Percentiles rank a stretch among this genome's conserved stretches.
phyloP scores from a whole-genome alignment of 2,113 vertebrate genomes.

The Eolophus roseicapilla region DNA sequence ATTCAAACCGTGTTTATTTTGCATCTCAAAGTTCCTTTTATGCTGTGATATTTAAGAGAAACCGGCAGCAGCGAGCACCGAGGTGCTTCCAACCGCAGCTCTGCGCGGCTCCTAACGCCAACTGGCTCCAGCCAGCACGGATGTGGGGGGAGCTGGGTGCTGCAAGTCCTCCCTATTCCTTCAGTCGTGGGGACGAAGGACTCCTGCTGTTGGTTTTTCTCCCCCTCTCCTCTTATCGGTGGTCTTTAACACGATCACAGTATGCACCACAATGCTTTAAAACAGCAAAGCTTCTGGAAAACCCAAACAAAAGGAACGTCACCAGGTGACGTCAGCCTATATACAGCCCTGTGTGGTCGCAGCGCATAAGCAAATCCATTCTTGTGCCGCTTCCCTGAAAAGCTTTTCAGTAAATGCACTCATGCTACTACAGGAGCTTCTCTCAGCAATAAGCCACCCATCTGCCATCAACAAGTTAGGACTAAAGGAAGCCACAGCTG shows the following conservation, averaged over 20 bases:
- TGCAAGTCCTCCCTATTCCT: conserved; percentile 48
- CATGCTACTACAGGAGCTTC: conserved; percentile 86
- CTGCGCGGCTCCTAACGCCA: conserved; percentile 43
- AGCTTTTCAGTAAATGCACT: conserved; percentile 91
- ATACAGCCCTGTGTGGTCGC: conserved; percentile 97
- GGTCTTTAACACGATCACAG: conserved; percentile 60
- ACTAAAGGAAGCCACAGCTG: conserved; percentile 78
- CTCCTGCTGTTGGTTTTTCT: background rate
- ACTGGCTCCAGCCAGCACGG: conserved; percentile 37
- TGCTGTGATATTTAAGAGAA: background rate
- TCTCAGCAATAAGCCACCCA: conserved; percentile 85
- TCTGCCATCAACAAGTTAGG: conserved; percentile 99
- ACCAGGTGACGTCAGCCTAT: conserved; percentile 97
- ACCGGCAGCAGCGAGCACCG: conserved; percentile 35
- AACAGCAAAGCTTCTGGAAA: conserved; percentile 84
- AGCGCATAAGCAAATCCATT: conserved; percentile 93
- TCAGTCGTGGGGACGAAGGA: conserved; percentile 5
- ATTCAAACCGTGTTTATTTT: background rate
- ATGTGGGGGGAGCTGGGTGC: background rate
- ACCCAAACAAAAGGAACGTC: conserved; percentile 88
- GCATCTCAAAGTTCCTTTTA: conserved; percentile 36
- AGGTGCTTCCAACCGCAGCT: conserved; percentile 50
- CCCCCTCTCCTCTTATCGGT: background rate
- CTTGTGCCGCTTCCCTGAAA: conserved; percentile 83
- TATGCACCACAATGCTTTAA: conserved; percentile 73